phyloP scores from a whole-genome alignment of 1,140 invertebrate genomes.

The Aculops lycopersici region DNA sequence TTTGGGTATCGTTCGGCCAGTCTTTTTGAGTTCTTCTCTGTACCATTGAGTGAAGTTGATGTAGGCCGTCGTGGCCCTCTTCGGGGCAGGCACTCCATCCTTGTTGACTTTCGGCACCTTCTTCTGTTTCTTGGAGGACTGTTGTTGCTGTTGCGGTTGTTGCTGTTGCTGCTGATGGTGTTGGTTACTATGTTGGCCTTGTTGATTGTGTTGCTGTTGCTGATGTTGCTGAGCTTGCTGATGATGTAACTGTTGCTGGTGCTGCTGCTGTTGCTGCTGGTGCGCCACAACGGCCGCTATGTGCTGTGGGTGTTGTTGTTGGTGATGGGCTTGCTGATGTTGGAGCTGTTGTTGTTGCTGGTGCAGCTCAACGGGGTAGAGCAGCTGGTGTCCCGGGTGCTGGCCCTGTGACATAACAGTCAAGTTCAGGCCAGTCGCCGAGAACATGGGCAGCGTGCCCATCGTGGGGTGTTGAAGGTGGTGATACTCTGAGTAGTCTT shows the following conservation, averaged over 20 bases:
- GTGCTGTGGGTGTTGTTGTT: neutral
- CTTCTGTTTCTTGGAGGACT: constrained; percentile 6
- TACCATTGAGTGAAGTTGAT: constrained; percentile 15
- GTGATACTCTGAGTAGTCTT: neutral
- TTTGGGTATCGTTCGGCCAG: constrained; percentile 13
- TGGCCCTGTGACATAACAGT: constrained; percentile 7
- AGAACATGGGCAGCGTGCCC: constrained; percentile 9
- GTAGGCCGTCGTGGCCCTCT: constrained; percentile 13
- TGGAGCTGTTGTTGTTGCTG: neutral
- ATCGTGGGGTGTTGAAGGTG: constrained; percentile 10
- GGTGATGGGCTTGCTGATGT: constrained; percentile 6
- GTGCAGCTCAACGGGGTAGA: neutral
- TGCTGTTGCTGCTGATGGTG: constrained; percentile 1
- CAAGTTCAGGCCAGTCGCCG: constrained; percentile 11
- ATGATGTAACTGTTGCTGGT: constrained; percentile 1
- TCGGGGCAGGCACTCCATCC: constrained; percentile 13
- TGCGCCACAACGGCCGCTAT: neutral
- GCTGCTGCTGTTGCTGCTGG: constrained; percentile 3
- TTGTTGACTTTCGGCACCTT: constrained; percentile 13
- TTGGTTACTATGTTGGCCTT: constrained; percentile 1
- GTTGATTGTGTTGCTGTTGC: constrained; percentile 5
- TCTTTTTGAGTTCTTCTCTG: constrained; percentile 12
- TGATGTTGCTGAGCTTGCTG: constrained; percentile 1
- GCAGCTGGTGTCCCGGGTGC: neutral
- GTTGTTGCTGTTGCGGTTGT: neutral